Evolutionary conservation across 2,113 vertebrate species (phyloP).

Genomic region (Xiphias gladius): DNA sequence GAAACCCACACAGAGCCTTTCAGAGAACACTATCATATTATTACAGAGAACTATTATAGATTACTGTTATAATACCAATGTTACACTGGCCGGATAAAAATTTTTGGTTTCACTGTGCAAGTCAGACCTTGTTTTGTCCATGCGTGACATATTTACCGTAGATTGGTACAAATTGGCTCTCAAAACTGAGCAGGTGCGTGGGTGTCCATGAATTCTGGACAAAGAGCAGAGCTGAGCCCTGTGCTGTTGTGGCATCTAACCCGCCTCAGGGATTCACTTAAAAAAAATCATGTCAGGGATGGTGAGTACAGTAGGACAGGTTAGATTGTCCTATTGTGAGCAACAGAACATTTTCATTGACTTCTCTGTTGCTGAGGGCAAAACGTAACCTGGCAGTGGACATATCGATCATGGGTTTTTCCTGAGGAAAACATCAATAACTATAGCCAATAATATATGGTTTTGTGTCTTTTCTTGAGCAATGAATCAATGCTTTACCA

Average conservation of each 20-base stretch:
- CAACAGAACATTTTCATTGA: slow-evolving; percentile 9
- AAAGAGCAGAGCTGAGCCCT: slow-evolving; percentile 8
- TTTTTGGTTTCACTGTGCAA: slow-evolving; percentile 28
- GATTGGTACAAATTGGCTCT: slow-evolving; percentile 56
- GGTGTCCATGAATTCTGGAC: slow-evolving; percentile 27
- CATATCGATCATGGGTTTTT: slow-evolving; percentile 3
- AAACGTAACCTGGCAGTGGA: slow-evolving; percentile 9
- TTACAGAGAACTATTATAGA: slow-evolving; percentile 58
- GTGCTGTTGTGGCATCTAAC: slow-evolving; percentile 26
- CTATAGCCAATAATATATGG: slow-evolving; percentile 24
- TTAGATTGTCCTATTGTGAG: slow-evolving; percentile 6
- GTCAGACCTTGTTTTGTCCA: slow-evolving; percentile 41
- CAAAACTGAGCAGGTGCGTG: slow-evolving; percentile 33
- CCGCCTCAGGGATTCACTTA: slow-evolving; percentile 18
- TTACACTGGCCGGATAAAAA: slow-evolving; percentile 20
- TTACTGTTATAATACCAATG: slow-evolving; percentile 46
- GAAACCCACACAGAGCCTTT: slow-evolving; percentile 48
- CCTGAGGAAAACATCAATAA: slow-evolving; percentile 25
- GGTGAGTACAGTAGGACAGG: slow-evolving; percentile 4
- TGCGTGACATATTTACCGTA: slow-evolving; percentile 27
- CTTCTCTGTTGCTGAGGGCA: neutral
- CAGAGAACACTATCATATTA: slow-evolving; percentile 55
- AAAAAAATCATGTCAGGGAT: slow-evolving; percentile 29
- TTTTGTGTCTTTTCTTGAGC: neutral
- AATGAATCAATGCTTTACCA: neutral